Percentiles rank a stretch among this genome's conserved stretches.
phyloP scores from a whole-genome alignment of 2,797 vertebrate species.

The Myioborus melanocephalus region DNA sequence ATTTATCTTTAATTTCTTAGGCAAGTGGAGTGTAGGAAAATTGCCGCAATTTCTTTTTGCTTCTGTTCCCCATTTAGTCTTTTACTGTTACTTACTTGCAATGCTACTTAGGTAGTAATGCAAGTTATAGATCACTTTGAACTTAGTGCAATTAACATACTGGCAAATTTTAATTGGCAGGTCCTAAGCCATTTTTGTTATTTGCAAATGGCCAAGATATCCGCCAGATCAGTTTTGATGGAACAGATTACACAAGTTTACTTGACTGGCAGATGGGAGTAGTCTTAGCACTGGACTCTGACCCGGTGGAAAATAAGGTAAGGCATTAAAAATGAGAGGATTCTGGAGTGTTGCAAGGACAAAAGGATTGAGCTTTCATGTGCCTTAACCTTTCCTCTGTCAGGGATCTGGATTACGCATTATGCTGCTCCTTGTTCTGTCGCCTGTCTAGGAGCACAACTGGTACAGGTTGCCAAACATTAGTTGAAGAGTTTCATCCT shows the following conservation, averaged over 20 bases:
- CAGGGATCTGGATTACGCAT: background rate
- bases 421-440: background rate
- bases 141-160: background rate
- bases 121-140: background rate
- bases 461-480: background rate
- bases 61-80: background rate
- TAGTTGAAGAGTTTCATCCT: background rate
- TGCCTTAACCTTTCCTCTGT: conserved; percentile 34
- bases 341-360: conserved; percentile 53
- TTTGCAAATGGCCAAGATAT: conserved; percentile 87
- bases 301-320: conserved; percentile 88
- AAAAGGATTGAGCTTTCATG: conserved; percentile 29
- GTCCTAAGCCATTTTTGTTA: conserved; percentile 83
- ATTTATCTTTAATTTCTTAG: background rate
- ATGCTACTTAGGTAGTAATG: accelerated
- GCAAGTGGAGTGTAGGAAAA: background rate
- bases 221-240: conserved; percentile 80
- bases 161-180: conserved; percentile 71
- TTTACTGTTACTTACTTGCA: background rate
- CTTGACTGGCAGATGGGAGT: conserved; percentile 83
- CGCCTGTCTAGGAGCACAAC: background rate
- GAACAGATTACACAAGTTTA: conserved; percentile 77
- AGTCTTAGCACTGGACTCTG: conserved; percentile 89
- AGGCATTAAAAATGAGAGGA: conserved; percentile 61
- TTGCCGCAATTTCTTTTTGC: background rate